Base-by-base conservation (phyloP, 2,797 vertebrate genomes). In the Sebastes trivittatus region DNA sequence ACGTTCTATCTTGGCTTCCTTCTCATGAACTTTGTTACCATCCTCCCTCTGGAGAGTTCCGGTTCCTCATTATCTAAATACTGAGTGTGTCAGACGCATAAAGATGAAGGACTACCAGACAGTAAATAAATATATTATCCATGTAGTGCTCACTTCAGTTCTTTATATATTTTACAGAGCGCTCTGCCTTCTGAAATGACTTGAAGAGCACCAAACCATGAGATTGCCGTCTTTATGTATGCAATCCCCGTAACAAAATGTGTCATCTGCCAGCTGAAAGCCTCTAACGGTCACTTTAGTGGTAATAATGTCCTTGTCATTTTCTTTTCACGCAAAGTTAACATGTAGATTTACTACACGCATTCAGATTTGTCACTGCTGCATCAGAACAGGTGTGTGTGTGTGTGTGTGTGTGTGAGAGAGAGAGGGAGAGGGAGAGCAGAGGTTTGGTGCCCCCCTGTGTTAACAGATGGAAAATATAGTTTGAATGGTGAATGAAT, bases 381-480 rank as follows among this genome's bases (percentile, higher is more conserved):
- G 73, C 49, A 61, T 58, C 22, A 46, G 22, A 67, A 23, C 49
- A 68, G 16, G 71, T 69, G 36, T 62, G 30, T 54, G 49, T 62
- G 32, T 27, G 52, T 27, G 61, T 59, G 72, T 60, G 62, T 77
- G 60, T 60, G 74, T 77, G 59, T 55, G 60, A 52, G 13, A 20
- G 59, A 69, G 62, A 34, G 38, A 52, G 38, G 25, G 69, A 65
- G 58, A 77, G 69, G 46, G 80, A 80, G 63, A 77, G 76, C 84
- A 90, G 92, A 87, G 84, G 87, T 91, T 84, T 90, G 87, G 82
- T 90, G 91, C 90, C 92, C 87, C 85, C 93, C 62, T 89, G 91
- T 93, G 93, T 80, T 84, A 61, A 60, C 2, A 25, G 18, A 27
- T 34, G 69, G 78, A 69, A 90, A 78, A 87, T 81, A 76, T 62